Evolutionary conservation across 2,888 invertebrate genomes (phyloP).

Genomic region (Ephialtes manifestator): DNA sequence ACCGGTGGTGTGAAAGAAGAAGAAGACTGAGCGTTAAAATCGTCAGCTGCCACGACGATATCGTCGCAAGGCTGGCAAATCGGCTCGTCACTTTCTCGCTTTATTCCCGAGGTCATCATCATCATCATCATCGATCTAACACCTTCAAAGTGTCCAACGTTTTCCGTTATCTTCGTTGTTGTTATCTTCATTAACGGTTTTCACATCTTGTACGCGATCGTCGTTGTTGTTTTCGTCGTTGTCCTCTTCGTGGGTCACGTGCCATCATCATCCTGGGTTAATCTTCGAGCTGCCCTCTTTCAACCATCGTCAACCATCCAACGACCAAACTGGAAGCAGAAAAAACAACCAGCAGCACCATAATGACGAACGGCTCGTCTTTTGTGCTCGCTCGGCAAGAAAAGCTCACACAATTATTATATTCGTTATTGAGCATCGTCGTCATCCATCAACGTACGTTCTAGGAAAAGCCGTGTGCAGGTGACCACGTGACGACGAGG

Average conservation of each 20-base stretch:
- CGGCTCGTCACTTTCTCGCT: background rate
- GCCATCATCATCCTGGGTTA: constrained; percentile 35
- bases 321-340: background rate
- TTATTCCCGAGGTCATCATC: background rate
- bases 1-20: constrained; percentile 69
- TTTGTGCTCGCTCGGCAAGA: constrained; percentile 52
- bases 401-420: constrained; percentile 47
- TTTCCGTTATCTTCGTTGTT: constrained; percentile 18
- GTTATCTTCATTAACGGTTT: background rate
- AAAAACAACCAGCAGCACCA: constrained; percentile 32
- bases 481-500: constrained; percentile 74
- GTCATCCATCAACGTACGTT: constrained; percentile 63
- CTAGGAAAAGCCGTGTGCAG: constrained; percentile 68
- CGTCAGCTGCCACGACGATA: constrained; percentile 44
- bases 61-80: constrained; percentile 17
- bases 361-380: constrained; percentile 60
- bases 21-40: background rate
- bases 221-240: constrained; percentile 28
- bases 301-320: background rate
- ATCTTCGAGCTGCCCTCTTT: background rate
- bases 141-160: constrained; percentile 19
- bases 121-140: background rate
- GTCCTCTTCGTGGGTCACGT: constrained; percentile 31
- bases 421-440: constrained; percentile 47
- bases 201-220: background rate